These are phyloP conservation scores for Semicossyphus pulcher DNA, from an alignment of 2,113 vertebrate species.

Conservation along the genomic window DNA sequence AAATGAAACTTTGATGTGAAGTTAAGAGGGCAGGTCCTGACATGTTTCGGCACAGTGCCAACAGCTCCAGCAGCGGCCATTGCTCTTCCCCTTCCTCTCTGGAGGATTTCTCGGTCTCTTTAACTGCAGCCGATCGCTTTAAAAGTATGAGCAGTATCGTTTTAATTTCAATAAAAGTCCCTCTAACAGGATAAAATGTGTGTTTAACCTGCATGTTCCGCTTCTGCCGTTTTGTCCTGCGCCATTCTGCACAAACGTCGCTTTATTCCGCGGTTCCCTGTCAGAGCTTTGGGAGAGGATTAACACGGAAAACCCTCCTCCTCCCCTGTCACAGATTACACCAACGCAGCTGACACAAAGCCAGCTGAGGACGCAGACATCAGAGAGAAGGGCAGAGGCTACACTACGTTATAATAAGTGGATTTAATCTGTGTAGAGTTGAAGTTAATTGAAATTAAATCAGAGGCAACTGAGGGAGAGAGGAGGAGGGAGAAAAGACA, in stretches of 20 bases:
- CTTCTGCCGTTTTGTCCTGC: constrained; percentile 33
- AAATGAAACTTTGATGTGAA: constrained; percentile 57
- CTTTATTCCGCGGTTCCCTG: constrained; percentile 1
- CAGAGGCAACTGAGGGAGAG: not conserved
- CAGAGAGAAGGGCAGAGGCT: not conserved
- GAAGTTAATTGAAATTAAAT: not conserved
- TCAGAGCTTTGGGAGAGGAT: constrained; percentile 55
- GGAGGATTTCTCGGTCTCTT: not conserved
- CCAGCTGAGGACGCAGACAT: not conserved
- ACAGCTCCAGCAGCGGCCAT: constrained; percentile 30
- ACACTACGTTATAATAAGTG: not conserved
- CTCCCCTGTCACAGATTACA: constrained; percentile 66
- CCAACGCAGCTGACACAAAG: not conserved
- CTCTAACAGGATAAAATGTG: too few species aligned
- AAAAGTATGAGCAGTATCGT: accelerated
- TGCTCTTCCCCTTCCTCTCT: not conserved
- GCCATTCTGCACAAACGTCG: constrained; percentile 39
- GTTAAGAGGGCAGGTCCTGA: constrained; percentile 28
- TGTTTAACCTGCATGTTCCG: constrained; percentile 62
- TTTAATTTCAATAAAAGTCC: not conserved
- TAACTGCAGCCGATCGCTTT: not conserved
- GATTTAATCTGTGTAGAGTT: not conserved
- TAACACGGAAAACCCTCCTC: constrained; percentile 69
- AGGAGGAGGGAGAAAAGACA: not conserved
- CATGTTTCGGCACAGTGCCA: constrained; percentile 14